Base-by-base conservation (phyloP, 2,888 invertebrate genomes). In the Chrysina gloriosa region DNA sequence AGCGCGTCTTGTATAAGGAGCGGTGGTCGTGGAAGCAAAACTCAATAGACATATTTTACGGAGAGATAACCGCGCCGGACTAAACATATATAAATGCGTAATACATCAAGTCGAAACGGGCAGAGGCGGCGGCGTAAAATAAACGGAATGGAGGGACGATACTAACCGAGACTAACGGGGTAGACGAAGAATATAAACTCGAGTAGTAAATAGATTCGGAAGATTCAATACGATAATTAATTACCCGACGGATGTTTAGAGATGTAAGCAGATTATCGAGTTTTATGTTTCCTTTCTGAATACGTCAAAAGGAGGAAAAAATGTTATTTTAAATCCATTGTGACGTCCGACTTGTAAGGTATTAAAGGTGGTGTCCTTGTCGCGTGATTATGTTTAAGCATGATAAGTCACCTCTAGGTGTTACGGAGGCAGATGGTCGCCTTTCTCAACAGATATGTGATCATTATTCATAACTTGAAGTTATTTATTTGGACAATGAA, bases 11-110 rank as follows among this genome's bases (percentile, higher is more conserved):
- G 45, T n/a, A 11, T 19, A 23, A 21, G 48, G 48, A 48, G 25
- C 25, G 25, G 25, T 11, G 25, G 23, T 11, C 7, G 48, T 25
- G 25, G 25, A n/a, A 54, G 50, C 63, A 70, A 78, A 78, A 77
- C 77, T 77, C 78, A 77, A 79, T 78, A 78, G 77, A 77, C 76
- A 75, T 76, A 77, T 77, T 79, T 78, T 75, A 77, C 76, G 73
- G 73, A 75, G 67, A 68, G 75, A 77, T 74, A 77, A 77, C 75
- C 76, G 73, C 74, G 75, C 73, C 72, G 73, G 75, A 69, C 74
- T 73, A 71, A 72, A 70, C 75, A 72, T 74, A 48, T 48, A 77
- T 77, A 76, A 77, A 76, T 74, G 73, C 70, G 73, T 75, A 75
- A 72, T 73, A 74, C 70, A 74, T 68, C 48, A 48, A 48, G 23